Conservation (phyloP, 2,113 vertebrate genomes). For the Glaucomys volans region DNA sequence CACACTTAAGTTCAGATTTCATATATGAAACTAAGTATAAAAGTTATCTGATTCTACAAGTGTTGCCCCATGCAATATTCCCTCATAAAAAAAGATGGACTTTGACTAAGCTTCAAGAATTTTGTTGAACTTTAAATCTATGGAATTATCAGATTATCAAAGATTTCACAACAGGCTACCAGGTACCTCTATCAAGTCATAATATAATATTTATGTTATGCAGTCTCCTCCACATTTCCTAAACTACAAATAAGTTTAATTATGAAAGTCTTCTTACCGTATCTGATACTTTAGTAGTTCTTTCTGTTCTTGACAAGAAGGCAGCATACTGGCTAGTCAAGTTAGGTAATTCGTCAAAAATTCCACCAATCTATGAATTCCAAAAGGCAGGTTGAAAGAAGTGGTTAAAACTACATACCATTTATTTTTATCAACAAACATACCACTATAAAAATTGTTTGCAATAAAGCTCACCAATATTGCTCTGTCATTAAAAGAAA, state of each 20-base stretch:
- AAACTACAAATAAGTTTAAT: neutral
- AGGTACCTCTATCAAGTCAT: neutral
- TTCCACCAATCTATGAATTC: conserved; percentile 48
- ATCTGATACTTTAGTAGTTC: neutral
- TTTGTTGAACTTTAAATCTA: conserved; percentile 41
- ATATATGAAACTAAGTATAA: neutral
- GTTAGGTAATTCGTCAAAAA: conserved; percentile 51
- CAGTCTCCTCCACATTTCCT: neutral
- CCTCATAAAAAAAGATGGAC: neutral
- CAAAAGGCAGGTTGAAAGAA: neutral
- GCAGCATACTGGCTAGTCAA: conserved; percentile 48
- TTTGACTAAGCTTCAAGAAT: conserved; percentile 9
- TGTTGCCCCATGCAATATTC: neutral
- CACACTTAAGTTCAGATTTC: neutral
- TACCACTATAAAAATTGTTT: neutral
- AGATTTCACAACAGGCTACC: neutral
- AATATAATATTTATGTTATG: neutral
- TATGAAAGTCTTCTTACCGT: conserved; percentile 62
- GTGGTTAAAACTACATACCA: neutral
- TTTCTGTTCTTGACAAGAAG: conserved; percentile 72
- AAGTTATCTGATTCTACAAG: neutral
- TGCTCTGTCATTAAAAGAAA: neutral
- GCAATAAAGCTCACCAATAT: neutral
- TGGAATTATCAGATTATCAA: neutral
- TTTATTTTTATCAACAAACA: neutral